Conservation (phyloP, 2,888 invertebrate genomes). For the Drosophila cognata region DNA sequence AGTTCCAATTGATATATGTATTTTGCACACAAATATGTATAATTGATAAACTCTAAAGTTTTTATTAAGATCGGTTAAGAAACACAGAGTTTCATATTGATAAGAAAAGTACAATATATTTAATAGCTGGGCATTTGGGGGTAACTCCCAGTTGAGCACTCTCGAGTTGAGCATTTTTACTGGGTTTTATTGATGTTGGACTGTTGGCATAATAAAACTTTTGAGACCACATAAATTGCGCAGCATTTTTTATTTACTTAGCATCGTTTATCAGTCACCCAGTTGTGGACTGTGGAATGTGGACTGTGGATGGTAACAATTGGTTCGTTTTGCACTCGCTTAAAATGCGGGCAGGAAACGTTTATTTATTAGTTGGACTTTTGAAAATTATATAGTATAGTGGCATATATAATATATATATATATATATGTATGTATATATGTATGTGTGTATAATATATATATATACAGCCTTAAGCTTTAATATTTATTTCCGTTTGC, state of each 20-base stretch:
- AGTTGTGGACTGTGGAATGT: constrained; percentile 7
- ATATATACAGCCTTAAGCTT: constrained; percentile 51
- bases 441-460: too few species aligned
- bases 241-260: constrained; percentile 73
- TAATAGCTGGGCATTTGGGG: not conserved
- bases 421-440: constrained; percentile 38
- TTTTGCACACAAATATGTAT: not conserved
- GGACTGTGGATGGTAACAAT: constrained; percentile 34
- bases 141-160: not conserved
- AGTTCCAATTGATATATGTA: not conserved
- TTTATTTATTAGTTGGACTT: constrained; percentile 77
- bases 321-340: constrained; percentile 36
- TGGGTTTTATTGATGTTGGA: constrained; percentile 43
- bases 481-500: constrained; percentile 75
- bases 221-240: constrained; percentile 74
- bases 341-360: constrained; percentile 41
- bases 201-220: constrained; percentile 64
- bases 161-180: not conserved
- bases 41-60: not conserved
- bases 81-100: not conserved
- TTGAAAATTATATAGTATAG: constrained; percentile 60
- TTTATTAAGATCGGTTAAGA: not conserved
- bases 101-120: not conserved
- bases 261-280: constrained; percentile 72
- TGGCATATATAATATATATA: constrained; percentile 45